Base-by-base conservation (phyloP, 2,113 vertebrate genomes). In the Periophthalmodon schlosseri region DNA sequence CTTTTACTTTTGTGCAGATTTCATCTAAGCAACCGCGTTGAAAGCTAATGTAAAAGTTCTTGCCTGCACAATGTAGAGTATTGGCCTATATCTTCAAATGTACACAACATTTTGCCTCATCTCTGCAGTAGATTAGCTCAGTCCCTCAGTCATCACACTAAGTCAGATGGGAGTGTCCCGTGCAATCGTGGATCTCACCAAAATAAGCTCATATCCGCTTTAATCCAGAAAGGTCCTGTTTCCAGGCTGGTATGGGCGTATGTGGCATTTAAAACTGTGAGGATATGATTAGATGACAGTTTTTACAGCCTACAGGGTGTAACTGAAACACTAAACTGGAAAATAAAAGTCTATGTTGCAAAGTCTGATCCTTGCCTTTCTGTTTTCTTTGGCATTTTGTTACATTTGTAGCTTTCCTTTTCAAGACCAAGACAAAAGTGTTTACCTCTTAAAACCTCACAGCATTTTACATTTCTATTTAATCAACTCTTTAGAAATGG, bases 161-260 rank as follows among this genome's bases (percentile, higher is more conserved):
- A 84, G 81, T 86, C 73, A 78, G 79, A 89, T 86, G 89, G 89
- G 91, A 92, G 87, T 86, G 84, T 58, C 87, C 79, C 74, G 18
- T 68, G 75, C 86, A 87, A 89, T 92, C 82, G 85, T 88, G 81
- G 81, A 88, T 88, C 89, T 87, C 88, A 87, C 89, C 89, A 90
- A 87, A 91, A 91, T 91, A 91, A 90, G 83, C 86, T 90, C 88
- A 90, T 91, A 93, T 93, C 89, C 87, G 82, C 91, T 92, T 78
- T 83, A 90, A 90, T 91, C 88, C 85, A 86, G 88, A 90, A 91
- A 87, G 80, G 84, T 85, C 78, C 88, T 84, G 84, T 87, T 92
- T 92, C 81, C 80, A 88, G 76, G 84, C 88, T 88, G 86, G 84
- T 85, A 85, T 87, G 93, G 92, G 90, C 86, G 91, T 93, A 89